phyloP scores from a whole-genome alignment of 2,888 invertebrate genomes.

The Drosophila testacea region DNA sequence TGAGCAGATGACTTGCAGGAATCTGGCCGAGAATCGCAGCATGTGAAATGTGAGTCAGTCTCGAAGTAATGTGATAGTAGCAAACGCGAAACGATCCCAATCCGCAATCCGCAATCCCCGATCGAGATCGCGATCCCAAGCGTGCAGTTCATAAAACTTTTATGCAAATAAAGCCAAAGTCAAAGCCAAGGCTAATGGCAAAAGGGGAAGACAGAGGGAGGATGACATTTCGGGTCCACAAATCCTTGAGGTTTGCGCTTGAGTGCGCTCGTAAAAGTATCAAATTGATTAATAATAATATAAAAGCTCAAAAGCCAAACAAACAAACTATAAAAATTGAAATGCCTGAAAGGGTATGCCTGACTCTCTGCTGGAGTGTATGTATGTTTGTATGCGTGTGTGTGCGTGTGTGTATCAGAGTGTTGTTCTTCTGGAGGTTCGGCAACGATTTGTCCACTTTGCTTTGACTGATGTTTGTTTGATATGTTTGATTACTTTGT shows the following conservation, averaged over 20 bases:
- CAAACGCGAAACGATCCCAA: slow-evolving; percentile 50
- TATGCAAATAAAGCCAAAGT: slow-evolving; percentile 69
- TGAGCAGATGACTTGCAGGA: slow-evolving; percentile 74
- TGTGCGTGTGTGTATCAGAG: neutral
- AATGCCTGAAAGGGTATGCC: slow-evolving; percentile 36
- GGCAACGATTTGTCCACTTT: slow-evolving; percentile 70
- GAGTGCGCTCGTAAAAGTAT: slow-evolving; percentile 79
- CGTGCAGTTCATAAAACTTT: slow-evolving; percentile 71
- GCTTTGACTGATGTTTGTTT: slow-evolving; percentile 74
- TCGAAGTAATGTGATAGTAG: slow-evolving; percentile 72
- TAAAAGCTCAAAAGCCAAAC: slow-evolving; percentile 58
- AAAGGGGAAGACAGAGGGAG: neutral
- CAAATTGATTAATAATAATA: slow-evolving; percentile 81
- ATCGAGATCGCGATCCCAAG: slow-evolving; percentile 39
- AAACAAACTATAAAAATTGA: slow-evolving; percentile 64
- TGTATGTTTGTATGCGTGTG: neutral
- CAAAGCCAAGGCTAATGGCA: neutral
- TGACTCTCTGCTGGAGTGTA: neutral
- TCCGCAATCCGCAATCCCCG: slow-evolving; percentile 5
- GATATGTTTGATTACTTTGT: slow-evolving; percentile 79
- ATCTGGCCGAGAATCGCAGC: slow-evolving; percentile 54
- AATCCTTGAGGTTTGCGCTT: slow-evolving; percentile 76
- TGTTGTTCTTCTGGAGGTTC: slow-evolving; percentile 13
- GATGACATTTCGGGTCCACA: slow-evolving; percentile 51
- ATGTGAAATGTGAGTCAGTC: slow-evolving; percentile 78